These are phyloP conservation scores for Lycorma delicatula DNA, from an alignment of 1,140 invertebrate genomes.

Conservation along the genomic window DNA sequence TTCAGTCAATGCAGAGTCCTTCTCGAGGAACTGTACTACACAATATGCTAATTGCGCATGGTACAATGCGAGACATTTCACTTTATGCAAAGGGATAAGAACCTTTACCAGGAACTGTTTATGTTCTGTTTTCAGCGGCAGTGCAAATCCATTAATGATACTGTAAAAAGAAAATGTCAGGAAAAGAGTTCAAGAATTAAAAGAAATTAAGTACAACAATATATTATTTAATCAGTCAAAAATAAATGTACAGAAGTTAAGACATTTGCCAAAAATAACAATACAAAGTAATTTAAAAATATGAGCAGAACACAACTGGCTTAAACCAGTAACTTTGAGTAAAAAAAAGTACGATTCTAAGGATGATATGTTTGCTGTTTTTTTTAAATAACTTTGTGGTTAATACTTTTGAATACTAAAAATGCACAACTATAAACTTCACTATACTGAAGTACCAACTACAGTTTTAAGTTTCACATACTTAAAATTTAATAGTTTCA, in stretches of 20 bases:
- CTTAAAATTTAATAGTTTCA: no score
- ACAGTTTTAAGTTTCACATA: no score
- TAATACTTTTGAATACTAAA: no score
- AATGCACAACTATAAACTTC: no score
- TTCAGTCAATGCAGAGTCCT: conserved; percentile 94
- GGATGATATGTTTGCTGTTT: no score
- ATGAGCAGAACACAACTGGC: neutral
- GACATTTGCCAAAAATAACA: neutral
- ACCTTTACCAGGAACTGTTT: conserved; percentile 98
- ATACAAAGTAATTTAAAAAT: neutral
- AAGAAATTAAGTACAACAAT: neutral
- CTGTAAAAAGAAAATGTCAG: conserved; percentile 43
- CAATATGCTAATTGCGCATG: conserved; percentile 98
- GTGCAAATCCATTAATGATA: conserved; percentile 98
- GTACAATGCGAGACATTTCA: conserved; percentile 86
- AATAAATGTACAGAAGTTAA: no score
- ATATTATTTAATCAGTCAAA: neutral
- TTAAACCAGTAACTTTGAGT: no score
- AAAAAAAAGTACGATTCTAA: no score
- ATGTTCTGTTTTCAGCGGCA: conserved; percentile 94
- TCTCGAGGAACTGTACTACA: conserved; percentile 99
- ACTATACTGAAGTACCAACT: no score
- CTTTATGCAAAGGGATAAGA: conserved; percentile 84
- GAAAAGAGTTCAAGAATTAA: neutral
- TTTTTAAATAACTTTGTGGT: no score